Evolutionary conservation across 2,113 vertebrate species (phyloP).

Genomic region (Nothoprocta perdicaria): DNA sequence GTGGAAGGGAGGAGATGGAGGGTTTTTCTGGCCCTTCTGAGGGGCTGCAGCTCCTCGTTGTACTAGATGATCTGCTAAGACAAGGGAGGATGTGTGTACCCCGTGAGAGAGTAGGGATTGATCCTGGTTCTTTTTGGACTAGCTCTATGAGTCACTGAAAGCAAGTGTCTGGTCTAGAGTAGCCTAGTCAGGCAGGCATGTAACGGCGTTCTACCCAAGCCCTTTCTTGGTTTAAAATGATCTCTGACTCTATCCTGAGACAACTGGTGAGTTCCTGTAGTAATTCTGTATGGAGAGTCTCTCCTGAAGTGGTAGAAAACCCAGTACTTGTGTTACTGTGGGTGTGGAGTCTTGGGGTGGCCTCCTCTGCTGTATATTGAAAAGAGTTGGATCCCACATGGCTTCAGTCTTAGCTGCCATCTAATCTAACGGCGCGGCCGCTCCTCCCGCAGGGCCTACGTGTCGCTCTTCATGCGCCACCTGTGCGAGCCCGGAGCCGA

Average conservation of each 20-base stretch:
- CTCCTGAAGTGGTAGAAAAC: neutral
- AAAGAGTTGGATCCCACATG: neutral
- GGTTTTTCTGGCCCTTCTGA: neutral
- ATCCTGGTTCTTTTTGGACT: neutral
- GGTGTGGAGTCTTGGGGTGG: fast-evolving
- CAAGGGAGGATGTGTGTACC: neutral
- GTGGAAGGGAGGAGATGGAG: neutral
- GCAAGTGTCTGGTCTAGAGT: neutral
- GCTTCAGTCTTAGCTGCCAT: neutral
- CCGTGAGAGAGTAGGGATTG: neutral
- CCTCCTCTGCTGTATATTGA: neutral
- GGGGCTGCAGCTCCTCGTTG: neutral
- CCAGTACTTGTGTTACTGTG: neutral
- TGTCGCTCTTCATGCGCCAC: conserved; percentile 97
- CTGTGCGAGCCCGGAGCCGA: conserved; percentile 97
- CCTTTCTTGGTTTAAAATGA: neutral
- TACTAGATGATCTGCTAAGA: neutral
- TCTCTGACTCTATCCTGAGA: neutral
- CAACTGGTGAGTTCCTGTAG: neutral
- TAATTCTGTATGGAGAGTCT: neutral
- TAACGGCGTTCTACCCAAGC: neutral
- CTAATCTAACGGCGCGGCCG: neutral
- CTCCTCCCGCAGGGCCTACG: conserved; percentile 85
- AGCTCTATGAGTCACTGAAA: neutral
- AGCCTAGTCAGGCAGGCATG: neutral